Evolutionary conservation across 2,888 invertebrate species (phyloP), one percentile per base, ranked within the genome.

Genomic region (Seira sanloemensis): DNA sequence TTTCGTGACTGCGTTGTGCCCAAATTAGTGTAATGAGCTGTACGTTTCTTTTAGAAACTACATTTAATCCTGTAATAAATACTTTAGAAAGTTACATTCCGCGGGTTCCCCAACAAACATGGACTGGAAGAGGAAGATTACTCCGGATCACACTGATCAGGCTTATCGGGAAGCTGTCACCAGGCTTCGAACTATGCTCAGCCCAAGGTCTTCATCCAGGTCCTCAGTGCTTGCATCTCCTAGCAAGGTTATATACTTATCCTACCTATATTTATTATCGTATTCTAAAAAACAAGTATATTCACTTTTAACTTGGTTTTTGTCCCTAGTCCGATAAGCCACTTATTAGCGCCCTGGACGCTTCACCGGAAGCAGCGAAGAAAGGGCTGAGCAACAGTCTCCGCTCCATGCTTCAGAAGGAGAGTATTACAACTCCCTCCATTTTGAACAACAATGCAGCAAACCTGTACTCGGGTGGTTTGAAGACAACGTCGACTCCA

Each of bases 151-250:
- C 89, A 96, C 96, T 0, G 96, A 96, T 90, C 93, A 94, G 89
- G 96, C 96, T 4, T 96, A 97, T 90, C 94, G 95, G 88, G 96
- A 96, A 91, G 96, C 96, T 16, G 96, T 96, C 2, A 94, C 94
- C 0, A 94, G 96, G 85, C 91, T 97, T 72, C 94, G 95, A 91
- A 94, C 95, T 90, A 88, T 88, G 79, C 79, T 88, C 2, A 89
- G 87, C 46, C 89, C 89, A n/a, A 50, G 86, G 37, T 84, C 88
- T 7, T 69, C 66, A 12, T 77, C 77, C 0, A 79, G 77, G 68
- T 74, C 78, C 9, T 78, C 85, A n/a, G 24, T 76, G 1, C 78
- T 80, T 46, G 77, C 65, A 4, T 83, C 86, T 0, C 85, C 86
- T 2, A 62, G 74, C 58, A 88, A 87, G 81, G 87, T 87, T 62